A percentile compares a stretch with the other conserved stretches of the same genome.
Conservation (phyloP, 2,113 vertebrate genomes). For the Coptodon bakossiorum region DNA sequence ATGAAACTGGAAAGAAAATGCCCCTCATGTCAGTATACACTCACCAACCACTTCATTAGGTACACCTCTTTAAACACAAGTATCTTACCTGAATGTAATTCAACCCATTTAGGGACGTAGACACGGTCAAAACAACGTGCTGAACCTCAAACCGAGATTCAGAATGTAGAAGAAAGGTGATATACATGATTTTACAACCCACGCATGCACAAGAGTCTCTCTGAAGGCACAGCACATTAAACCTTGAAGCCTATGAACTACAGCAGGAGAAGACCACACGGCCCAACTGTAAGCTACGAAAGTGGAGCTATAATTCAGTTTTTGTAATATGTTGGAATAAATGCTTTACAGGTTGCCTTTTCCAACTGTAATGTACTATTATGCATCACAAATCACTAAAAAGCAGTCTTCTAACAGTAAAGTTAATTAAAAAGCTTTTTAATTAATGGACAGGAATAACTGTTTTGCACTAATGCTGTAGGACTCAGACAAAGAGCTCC, state of each 20-base stretch:
- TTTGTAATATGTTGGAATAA: neutral
- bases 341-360: neutral
- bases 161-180: neutral
- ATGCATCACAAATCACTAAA: neutral
- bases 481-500: neutral
- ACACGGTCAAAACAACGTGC: neutral
- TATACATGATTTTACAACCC: neutral
- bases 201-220: accelerated
- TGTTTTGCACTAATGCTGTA: neutral
- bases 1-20: neutral
- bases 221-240: neutral
- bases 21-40: neutral
- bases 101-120: neutral
- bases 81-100: neutral
- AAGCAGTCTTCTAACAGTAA: neutral
- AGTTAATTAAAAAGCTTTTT: neutral
- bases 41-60: neutral
- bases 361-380: neutral
- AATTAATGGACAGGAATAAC: neutral
- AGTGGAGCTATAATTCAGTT: neutral
- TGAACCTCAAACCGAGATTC: accelerated
- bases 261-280: neutral
- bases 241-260: neutral
- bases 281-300: neutral
- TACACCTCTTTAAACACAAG: neutral